These are phyloP conservation scores for Caenorhabditis becei DNA, from an alignment of 2,888 invertebrate species.

Conservation along the genomic window DNA sequence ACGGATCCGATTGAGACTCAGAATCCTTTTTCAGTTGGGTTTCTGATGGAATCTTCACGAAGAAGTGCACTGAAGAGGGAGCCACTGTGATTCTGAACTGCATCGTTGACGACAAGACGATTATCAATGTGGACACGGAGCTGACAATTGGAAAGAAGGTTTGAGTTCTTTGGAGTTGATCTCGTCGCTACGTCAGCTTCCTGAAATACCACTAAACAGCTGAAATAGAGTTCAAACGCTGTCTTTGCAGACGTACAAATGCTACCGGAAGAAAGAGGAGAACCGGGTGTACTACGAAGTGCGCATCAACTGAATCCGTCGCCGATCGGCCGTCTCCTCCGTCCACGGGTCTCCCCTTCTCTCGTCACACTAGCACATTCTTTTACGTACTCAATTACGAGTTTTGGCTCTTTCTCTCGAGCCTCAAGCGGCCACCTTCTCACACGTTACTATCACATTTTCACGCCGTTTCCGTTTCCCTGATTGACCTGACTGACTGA, in stretches of 20 bases:
- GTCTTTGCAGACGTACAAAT: slow-evolving; percentile 66
- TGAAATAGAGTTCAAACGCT: slow-evolving; percentile 23
- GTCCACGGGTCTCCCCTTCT: slow-evolving; percentile 34
- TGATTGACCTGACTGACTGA: background rate
- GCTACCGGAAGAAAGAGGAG: slow-evolving; percentile 65
- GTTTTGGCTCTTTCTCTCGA: background rate
- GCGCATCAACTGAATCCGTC: slow-evolving; percentile 53
- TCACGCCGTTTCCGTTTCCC: background rate
- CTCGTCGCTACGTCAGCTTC: background rate
- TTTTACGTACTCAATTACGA: slow-evolving; percentile 12
- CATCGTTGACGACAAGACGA: slow-evolving; percentile 71
- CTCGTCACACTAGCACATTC: slow-evolving; percentile 5
- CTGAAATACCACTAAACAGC: slow-evolving; percentile 4
- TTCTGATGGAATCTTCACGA: slow-evolving; percentile 73
- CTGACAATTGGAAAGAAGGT: slow-evolving; percentile 71
- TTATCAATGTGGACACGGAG: slow-evolving; percentile 69
- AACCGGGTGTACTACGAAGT: slow-evolving; percentile 69
- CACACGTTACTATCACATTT: background rate
- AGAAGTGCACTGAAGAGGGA: slow-evolving; percentile 73
- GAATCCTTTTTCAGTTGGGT: slow-evolving; percentile 68
- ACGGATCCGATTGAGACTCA: background rate
- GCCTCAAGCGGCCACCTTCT: background rate
- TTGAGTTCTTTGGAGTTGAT: background rate
- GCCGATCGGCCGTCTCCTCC: slow-evolving; percentile 1
- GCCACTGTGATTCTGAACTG: slow-evolving; percentile 72